Conservation (phyloP, 2,113 vertebrate genomes). For the Leiothrix lutea region DNA sequence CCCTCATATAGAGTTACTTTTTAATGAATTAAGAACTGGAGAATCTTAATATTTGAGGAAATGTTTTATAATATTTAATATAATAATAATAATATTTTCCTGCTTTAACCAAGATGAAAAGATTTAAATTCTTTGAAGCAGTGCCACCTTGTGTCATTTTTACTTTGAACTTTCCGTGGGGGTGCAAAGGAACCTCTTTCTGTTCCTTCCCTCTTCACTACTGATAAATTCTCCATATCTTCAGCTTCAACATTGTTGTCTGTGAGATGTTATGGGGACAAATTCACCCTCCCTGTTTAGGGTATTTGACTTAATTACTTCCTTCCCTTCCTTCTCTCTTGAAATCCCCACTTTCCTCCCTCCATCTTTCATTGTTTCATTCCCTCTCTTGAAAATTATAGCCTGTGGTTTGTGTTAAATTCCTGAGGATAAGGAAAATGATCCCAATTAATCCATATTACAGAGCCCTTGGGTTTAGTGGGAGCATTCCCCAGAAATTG, state of each 20-base stretch:
- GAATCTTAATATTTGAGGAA: not conserved
- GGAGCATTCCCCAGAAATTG: not conserved
- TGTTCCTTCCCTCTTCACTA: not conserved
- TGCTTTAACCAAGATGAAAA: not conserved
- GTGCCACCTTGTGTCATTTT: not conserved
- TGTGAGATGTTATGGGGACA: not conserved
- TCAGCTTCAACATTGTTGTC: not conserved
- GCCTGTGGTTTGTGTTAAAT: not conserved
- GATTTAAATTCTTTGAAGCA: not conserved
- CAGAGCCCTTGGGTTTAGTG: not conserved
- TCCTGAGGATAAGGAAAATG: not conserved
- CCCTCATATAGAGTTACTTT: not conserved
- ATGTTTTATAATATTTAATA: too few relatives aligned
- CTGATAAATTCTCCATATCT: not conserved
- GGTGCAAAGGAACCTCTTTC: not conserved
- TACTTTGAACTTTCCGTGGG: accelerated
- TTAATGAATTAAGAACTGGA: not conserved
- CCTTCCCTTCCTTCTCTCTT: not conserved
- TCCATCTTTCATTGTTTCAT: not conserved
- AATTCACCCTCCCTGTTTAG: not conserved
- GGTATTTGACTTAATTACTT: not conserved
- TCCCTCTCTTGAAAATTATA: not conserved
- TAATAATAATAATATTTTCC: too few relatives aligned
- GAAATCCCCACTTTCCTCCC: not conserved
- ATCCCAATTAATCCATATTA: not conserved